A percentile compares a stretch with the other conserved stretches of the same genome.
phyloP scores from a whole-genome alignment of 2,113 vertebrate species.

The Lagopus muta region DNA sequence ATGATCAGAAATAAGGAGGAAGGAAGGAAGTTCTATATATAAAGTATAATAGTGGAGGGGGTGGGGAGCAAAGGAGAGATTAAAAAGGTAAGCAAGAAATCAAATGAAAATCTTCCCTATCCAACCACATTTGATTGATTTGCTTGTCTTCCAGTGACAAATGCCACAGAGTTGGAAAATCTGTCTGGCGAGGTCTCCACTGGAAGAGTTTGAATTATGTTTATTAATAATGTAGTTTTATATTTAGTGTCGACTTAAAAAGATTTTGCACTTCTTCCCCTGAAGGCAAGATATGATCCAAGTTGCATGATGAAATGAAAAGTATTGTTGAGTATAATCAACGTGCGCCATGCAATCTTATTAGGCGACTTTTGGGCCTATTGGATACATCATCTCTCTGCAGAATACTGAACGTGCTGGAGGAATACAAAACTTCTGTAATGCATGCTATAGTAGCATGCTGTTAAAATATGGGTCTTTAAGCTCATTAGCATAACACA shows the following conservation, averaged over 20 bases:
- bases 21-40: conserved; percentile 10
- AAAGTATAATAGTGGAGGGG: not conserved
- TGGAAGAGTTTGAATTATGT: conserved; percentile 37
- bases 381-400: not conserved
- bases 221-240: conserved; percentile 47
- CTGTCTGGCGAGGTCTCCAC: not conserved
- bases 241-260: not conserved
- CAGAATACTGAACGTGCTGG: not conserved
- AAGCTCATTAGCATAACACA: not conserved
- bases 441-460: not conserved
- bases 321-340: not conserved
- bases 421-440: not conserved
- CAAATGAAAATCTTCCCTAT: not conserved
- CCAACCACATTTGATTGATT: conserved; percentile 14
- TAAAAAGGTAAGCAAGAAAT: not conserved
- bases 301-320: conserved; percentile 9
- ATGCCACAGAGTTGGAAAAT: conserved; percentile 4
- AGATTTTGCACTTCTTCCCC: conserved; percentile 15
- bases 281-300: not conserved
- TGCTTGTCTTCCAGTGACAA: conserved; percentile 9
- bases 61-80: not conserved
- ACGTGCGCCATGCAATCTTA: conserved; percentile 10
- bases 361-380: not conserved
- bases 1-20: not conserved
- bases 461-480: conserved; percentile 48